Percentiles rank a stretch among this genome's conserved stretches.
phyloP scores from a whole-genome alignment of 2,888 invertebrate genomes.

The Stratiomys singularior region DNA sequence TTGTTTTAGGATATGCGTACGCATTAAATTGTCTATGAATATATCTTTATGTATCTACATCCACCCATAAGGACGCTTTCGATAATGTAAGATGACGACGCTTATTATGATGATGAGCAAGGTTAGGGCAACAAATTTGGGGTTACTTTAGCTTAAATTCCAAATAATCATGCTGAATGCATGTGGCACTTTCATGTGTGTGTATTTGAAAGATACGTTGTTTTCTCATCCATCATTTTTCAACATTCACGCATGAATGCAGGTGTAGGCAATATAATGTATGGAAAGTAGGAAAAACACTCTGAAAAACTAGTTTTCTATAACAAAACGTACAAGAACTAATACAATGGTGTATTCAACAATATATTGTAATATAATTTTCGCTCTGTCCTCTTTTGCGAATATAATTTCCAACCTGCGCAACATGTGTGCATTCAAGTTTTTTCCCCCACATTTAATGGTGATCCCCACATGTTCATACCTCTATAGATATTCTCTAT shows the following conservation, averaged over 20 bases:
- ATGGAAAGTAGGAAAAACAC: background rate
- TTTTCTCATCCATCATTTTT: too few relatives aligned
- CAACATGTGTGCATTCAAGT: conserved; percentile 7
- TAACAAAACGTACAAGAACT: background rate
- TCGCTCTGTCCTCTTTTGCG: background rate
- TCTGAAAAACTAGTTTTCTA: background rate
- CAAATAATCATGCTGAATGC: too few relatives aligned
- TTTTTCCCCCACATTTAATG: conserved; percentile 26
- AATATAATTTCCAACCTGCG: conserved; percentile 24
- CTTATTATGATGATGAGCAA: too few relatives aligned
- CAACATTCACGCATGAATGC: background rate
- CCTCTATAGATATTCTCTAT: background rate
- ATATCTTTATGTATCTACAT: too few relatives aligned
- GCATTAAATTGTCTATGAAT: too few relatives aligned
- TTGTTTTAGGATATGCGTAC: too few relatives aligned
- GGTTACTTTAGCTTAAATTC: too few relatives aligned
- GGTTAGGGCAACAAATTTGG: too few relatives aligned
- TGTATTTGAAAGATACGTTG: too few relatives aligned
- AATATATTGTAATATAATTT: background rate
- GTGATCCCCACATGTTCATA: background rate
- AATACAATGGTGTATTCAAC: background rate
- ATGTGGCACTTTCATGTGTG: too few relatives aligned
- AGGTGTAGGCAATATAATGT: background rate
- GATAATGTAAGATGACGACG: too few relatives aligned
- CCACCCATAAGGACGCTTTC: too few relatives aligned